phyloP scores from a whole-genome alignment of 2,888 invertebrate species.

The Ceraclea dissimilis region DNA sequence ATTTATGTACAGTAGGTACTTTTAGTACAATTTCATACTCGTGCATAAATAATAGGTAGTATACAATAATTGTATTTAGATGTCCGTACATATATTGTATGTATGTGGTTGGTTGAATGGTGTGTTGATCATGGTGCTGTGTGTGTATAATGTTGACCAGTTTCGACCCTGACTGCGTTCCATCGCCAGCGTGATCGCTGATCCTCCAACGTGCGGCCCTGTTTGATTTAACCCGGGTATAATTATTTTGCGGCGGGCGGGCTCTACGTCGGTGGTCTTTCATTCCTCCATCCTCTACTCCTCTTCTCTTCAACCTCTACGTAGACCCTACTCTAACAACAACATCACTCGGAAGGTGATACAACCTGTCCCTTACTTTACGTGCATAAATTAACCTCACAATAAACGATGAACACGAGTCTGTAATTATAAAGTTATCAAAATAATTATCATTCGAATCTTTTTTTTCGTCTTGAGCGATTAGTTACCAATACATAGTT shows the following conservation, averaged over 20 bases:
- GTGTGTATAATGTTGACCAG: neutral
- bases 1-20: too few species aligned
- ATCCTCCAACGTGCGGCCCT: conserved; percentile 8
- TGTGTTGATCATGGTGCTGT: neutral
- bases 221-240: conserved; percentile 7
- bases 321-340: neutral
- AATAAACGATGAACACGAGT: too few species aligned
- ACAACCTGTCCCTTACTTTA: too few species aligned
- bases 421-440: too few species aligned
- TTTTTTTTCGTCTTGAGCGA: too few species aligned
- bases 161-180: conserved; percentile 1
- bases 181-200: neutral
- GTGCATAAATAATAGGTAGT: too few species aligned
- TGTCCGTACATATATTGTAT: too few species aligned
- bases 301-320: neutral
- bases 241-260: conserved; percentile 23
- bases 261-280: conserved; percentile 19
- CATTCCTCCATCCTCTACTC: conserved; percentile 4
- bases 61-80: too few species aligned
- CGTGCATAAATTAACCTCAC: too few species aligned
- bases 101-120: neutral
- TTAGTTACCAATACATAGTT: too few species aligned
- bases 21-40: too few species aligned
- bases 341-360: neutral
- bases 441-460: too few species aligned